Percentiles rank a stretch among this genome's conserved stretches.
Conservation (phyloP, 2,797 vertebrate species). For the Odontamblyopus lacepedii region DNA sequence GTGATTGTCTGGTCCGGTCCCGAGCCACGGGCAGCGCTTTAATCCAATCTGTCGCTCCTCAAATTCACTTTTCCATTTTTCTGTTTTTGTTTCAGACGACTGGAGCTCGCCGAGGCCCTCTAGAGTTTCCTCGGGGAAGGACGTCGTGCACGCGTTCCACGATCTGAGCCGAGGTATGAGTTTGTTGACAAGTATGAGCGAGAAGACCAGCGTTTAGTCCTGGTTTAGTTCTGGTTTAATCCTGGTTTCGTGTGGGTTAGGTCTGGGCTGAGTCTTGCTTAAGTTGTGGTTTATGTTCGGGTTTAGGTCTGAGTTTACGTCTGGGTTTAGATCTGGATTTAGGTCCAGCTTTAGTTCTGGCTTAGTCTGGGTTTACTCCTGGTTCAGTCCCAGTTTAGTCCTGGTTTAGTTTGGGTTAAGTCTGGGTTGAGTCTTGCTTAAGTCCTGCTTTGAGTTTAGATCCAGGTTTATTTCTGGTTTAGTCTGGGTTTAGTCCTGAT, state of each 20-base stretch:
- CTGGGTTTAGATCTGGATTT: no score
- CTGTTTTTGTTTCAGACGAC: slow-evolving; percentile 64
- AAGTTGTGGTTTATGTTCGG: background rate
- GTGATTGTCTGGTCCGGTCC: slow-evolving; percentile 5
- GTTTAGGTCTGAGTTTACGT: no score
- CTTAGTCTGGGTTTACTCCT: background rate
- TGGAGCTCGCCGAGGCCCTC: slow-evolving; percentile 60
- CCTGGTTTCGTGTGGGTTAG: background rate
- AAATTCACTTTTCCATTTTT: slow-evolving; percentile 23
- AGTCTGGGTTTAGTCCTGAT: no score
- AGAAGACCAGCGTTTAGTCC: slow-evolving; percentile 5
- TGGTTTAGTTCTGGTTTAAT: background rate
- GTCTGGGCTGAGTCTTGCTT: background rate
- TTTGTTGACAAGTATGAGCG: slow-evolving; percentile 70
- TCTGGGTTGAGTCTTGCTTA: no score
- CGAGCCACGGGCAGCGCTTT: slow-evolving; percentile 34
- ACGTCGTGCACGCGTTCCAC: slow-evolving; percentile 55
- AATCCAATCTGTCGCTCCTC: slow-evolving; percentile 43
- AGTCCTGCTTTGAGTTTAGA: no score
- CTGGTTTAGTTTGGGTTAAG: no score
- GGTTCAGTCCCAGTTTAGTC: no score
- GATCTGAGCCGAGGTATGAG: slow-evolving; percentile 42
- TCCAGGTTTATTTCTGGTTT: no score
- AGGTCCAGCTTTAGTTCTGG: no score
- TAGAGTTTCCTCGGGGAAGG: slow-evolving; percentile 45